Conservation (phyloP, 64 coral and sea anemone species). For the Pocillopora verrucosa region DNA sequence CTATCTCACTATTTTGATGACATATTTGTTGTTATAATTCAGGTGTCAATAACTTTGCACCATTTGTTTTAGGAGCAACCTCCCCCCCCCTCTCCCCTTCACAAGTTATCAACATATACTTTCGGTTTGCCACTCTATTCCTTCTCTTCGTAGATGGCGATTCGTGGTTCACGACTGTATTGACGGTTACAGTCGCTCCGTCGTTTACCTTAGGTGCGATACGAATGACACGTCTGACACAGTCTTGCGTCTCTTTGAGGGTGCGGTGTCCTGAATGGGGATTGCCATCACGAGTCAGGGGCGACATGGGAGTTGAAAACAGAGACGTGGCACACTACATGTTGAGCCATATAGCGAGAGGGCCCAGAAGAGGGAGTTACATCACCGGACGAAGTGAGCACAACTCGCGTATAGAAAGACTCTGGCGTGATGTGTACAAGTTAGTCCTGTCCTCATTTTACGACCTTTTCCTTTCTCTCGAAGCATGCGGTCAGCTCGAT, state of each 20-base stretch:
- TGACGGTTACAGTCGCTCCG: constrained; percentile 25
- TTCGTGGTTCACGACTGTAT: constrained; percentile 46
- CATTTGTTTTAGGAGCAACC: neutral
- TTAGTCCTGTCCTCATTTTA: constrained; percentile 44
- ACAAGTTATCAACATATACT: too few relatives aligned
- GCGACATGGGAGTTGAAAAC: constrained; percentile 72
- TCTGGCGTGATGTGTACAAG: constrained; percentile 59
- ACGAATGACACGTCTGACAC: constrained; percentile 37
- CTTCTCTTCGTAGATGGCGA: neutral
- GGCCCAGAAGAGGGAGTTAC: constrained; percentile 60
- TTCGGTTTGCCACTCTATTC: too few relatives aligned
- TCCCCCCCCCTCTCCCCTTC: too few relatives aligned
- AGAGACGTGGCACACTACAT: constrained; percentile 56
- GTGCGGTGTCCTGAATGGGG: constrained; percentile 34
- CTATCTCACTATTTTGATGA: neutral
- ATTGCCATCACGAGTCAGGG: constrained; percentile 43
- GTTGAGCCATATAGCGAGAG: constrained; percentile 43
- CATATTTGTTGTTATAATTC: neutral
- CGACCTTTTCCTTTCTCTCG: constrained; percentile 40
- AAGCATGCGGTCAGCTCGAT: constrained; percentile 25
- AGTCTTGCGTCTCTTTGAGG: constrained; percentile 37
- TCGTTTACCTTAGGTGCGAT: constrained; percentile 26
- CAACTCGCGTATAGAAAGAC: constrained; percentile 48
- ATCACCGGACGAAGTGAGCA: constrained; percentile 65
- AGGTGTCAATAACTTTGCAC: too few relatives aligned